Base-by-base conservation (phyloP, 2,888 invertebrate species). In the Acronicta leporina region DNA sequence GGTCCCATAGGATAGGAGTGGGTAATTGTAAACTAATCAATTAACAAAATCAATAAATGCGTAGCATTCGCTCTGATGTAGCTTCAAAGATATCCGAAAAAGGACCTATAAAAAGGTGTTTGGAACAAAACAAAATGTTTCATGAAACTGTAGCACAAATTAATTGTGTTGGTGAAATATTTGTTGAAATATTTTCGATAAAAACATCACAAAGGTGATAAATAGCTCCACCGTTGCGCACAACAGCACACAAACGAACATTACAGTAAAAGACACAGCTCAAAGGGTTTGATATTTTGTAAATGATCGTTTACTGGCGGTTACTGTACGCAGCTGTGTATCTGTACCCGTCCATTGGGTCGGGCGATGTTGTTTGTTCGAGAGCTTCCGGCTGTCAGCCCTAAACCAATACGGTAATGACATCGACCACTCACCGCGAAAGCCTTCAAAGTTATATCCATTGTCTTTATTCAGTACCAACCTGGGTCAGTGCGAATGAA, bases 321-420 rank as follows among this genome's bases (percentile, higher is more conserved):
- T 47, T 52, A 72, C 62, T 72, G 67, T 65, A 59, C 66, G 57
- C 73, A 76, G 75, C 66, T 79, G 79, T 79, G 80, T 75, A 70
- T 77, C 68, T 73, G 72, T 72, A 77, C 60, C 65, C 71, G 73
- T 56, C 73, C 75, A 77, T 73, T 69, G 74, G 79, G 69, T 41
- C 62, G 73, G 82, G 73, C 68, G 46, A 59, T 73, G 77, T 79
- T 82, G 81, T 82, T 88, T 86, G 87, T 86, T 79, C 69, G 67
- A 84, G 83, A 74, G 84, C 82, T 86, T 84, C 85, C 84, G 83
- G 75, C 76, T 81, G 82, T 79, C 85, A 83, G 76, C 70, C 87
- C 88, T 87, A 86, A 87, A 84, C 84, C 81, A 87, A 88, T 87
- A 89, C 81, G 79, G 82, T 87, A 87, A 88, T 87, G 84, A 87